Evolutionary conservation across 2,888 invertebrate species (phyloP), one percentile per base, ranked within the genome.

Genomic region (Villa cingulata): DNA sequence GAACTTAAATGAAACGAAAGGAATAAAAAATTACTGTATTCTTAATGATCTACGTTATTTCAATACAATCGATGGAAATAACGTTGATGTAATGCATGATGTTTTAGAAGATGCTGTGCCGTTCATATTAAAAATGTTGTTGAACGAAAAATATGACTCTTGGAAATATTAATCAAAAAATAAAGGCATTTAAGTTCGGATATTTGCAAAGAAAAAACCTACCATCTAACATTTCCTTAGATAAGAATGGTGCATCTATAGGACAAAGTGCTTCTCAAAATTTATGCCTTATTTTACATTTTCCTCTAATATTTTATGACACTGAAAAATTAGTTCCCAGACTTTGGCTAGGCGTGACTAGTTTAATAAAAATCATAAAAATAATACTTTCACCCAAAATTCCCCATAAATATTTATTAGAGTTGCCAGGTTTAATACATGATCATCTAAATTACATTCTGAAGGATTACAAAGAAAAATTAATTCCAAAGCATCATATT

Each of bases 61-160:
- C 15, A 34, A 41, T n/a, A 41, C 36, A 6, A 36, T 46, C 14
- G 46, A 46, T 9, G 36, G 41, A 41, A 32, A 32, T 4, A 41
- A 27, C 15, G 40, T 46, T 15, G 46, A 46, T 17, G 36, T 46
- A 6, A 46, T 41, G 37, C 46, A 46, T 41, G 41, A 46, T 41
- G 34, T 41, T 10, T 32, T 46, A 41, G 39, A 45, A 32, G 45
- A 39, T 14, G 45, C 45, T 2, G 45, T 45, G 2, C 45, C 45
- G 3, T 45, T 45, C 37, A 23, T 45, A 5, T 45, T 45, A 39
- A 37, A 39, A 18, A 10, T 2, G 2, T 45, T 45, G 29, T 45
- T 45, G 16, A 37, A 27, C 29, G 15, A 41, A 46, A 36, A 32
- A 36, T n/a, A 36, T 23, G 18, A 20, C 18, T n/a, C 23, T 46